Evolutionary conservation across 2,113 vertebrate species (phyloP).

Genomic region (Solenodon paradoxus): DNA sequence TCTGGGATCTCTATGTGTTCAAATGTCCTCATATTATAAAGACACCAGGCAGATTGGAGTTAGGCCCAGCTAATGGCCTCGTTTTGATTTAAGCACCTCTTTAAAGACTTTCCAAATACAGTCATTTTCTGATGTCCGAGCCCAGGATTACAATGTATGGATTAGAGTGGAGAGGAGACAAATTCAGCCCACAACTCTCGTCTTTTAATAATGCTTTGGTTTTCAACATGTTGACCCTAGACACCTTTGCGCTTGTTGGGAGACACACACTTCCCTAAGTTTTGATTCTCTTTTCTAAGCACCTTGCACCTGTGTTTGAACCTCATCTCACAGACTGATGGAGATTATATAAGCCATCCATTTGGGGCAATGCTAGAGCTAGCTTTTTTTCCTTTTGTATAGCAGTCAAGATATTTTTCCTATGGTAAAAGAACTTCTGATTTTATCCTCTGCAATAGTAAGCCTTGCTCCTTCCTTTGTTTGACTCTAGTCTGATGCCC

Average conservation of each 20-base stretch:
- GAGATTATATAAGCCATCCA: background rate
- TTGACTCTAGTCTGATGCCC: background rate
- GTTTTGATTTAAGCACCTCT: background rate
- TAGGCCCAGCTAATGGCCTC: background rate
- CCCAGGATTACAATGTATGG: background rate
- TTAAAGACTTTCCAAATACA: background rate
- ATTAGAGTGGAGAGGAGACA: background rate
- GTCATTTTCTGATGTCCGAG: background rate
- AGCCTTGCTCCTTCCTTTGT: slow-evolving; percentile 17
- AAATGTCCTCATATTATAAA: background rate
- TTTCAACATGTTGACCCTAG: background rate
- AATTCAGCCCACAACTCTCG: background rate
- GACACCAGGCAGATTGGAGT: background rate
- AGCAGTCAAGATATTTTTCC: background rate
- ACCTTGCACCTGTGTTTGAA: background rate
- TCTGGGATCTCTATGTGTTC: background rate
- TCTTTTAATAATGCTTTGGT: background rate
- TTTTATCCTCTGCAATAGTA: background rate
- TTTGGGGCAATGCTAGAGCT: background rate
- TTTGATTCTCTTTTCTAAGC: background rate
- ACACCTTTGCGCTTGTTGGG: background rate
- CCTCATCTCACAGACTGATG: background rate
- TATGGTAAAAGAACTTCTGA: background rate
- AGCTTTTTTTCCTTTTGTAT: background rate
- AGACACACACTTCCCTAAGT: background rate